phyloP scores from a whole-genome alignment of 2,113 vertebrate genomes.

The Poecilia latipinna region DNA sequence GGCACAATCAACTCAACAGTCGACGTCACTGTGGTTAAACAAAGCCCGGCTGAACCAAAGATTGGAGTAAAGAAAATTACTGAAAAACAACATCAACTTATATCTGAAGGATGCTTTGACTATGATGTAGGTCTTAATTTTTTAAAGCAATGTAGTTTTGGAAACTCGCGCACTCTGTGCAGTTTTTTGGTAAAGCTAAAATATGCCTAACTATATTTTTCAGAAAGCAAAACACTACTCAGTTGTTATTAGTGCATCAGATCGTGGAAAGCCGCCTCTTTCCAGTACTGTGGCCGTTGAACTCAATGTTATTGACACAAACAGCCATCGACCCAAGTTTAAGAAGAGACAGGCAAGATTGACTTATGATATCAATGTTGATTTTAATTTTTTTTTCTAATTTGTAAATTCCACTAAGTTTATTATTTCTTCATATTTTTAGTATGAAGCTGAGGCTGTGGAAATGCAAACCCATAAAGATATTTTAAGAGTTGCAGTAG shows the following conservation, averaged over 20 bases:
- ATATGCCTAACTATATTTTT: slow-evolving; percentile 3
- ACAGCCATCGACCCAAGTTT: slow-evolving; percentile 80
- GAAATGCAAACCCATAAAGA: slow-evolving; percentile 47
- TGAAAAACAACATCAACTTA: slow-evolving; percentile 45
- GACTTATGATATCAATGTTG: not conserved
- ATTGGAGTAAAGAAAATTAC: slow-evolving; percentile 33
- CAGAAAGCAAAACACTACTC: slow-evolving; percentile 73
- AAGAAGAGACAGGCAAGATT: slow-evolving; percentile 25
- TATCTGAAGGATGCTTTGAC: slow-evolving; percentile 78
- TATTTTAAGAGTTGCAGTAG: slow-evolving; percentile 73
- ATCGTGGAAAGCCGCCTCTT: slow-evolving; percentile 61
- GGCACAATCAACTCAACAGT: slow-evolving; percentile 78
- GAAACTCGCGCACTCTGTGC: not conserved
- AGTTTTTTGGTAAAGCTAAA: not conserved
- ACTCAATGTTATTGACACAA: slow-evolving; percentile 72
- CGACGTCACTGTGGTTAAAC: slow-evolving; percentile 67
- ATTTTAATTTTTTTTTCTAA: not conserved
- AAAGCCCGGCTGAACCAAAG: slow-evolving; percentile 63
- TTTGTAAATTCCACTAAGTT: not conserved
- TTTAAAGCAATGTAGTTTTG: not conserved
- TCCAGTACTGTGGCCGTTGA: slow-evolving; percentile 72
- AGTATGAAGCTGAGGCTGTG: slow-evolving; percentile 57
- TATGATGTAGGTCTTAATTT: slow-evolving; percentile 74
- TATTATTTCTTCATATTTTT: slow-evolving; percentile 26
- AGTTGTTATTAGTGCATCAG: slow-evolving; percentile 69